Conservation (phyloP, 2,888 invertebrate species). For the Amphipoea oculea region DNA sequence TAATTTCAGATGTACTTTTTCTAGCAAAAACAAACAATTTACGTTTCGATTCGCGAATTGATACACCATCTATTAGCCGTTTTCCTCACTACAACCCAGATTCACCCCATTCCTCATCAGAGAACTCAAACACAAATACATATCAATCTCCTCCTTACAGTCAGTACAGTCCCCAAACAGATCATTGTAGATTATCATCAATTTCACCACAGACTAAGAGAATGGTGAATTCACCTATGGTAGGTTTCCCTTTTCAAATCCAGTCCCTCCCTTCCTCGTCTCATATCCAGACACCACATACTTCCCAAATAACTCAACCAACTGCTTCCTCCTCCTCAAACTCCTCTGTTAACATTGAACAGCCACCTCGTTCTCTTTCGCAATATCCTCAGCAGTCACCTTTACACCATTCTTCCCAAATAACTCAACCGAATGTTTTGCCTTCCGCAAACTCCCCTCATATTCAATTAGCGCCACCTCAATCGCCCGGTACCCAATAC, state of each 20-base stretch:
- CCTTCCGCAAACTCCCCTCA: no score
- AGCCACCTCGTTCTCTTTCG: not conserved
- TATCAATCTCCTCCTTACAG: not conserved
- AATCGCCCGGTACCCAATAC: no score
- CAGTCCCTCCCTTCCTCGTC: constrained; percentile 3
- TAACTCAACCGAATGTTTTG: no score
- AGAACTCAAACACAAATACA: not conserved
- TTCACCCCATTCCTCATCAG: not conserved
- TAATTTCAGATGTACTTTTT: constrained; percentile 35
- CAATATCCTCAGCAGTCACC: constrained; percentile 2
- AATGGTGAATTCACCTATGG: constrained; percentile 1
- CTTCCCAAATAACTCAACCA: not conserved
- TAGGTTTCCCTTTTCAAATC: constrained; percentile 2
- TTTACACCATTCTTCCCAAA: no score
- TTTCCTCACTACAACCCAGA: not conserved
- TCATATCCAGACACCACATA: not conserved
- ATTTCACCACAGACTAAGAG: constrained; percentile 2
- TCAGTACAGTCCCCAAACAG: constrained; percentile 2
- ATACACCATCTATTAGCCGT: constrained; percentile 2
- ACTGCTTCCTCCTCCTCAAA: constrained; percentile 1
- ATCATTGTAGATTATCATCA: not conserved
- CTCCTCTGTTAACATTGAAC: constrained; percentile 1
- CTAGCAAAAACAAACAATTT: constrained; percentile 18
- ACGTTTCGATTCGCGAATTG: constrained; percentile 10
- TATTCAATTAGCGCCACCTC: no score